Evolutionary conservation across 1,140 invertebrate species (phyloP), one percentile per base, ranked within the genome.

Genomic region (Helicoverpa zea): DNA sequence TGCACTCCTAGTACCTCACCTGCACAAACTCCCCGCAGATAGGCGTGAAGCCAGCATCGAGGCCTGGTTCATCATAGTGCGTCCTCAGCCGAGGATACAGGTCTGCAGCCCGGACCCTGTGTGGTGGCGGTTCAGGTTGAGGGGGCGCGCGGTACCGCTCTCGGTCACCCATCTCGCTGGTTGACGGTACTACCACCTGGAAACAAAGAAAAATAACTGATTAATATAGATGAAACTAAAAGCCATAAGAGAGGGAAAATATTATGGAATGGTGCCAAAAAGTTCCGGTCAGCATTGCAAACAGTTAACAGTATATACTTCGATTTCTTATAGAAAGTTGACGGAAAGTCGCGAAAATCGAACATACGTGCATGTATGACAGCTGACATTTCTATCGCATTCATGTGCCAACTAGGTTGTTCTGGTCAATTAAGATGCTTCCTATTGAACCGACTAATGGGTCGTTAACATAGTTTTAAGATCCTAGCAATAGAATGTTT

Each of bases 11-110:
- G 63, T 83, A 74, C 49, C 43, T 82, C 70, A 95, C 95, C 92
- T 95, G 93, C 23, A 95, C 89, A 52, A 94, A 95, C 84, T 95
- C 95, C 12, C 91, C 95, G 83, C 94, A 95, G 77, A 95, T 95
- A 9, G 94, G 92, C 63, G 89, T 83, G 89, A 95, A 95, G 49
- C 91, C 93, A 9, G 91, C 85, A 12, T 92, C 91, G n/a, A 95
- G 75, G 23, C 88, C 91, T 7, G 93, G 93, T 86, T 95, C 95
- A 81, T 95, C 95, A 84, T 90, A 90, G 77, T 95, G 91, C 43
- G 93, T 90, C 18, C 91, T 87, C 80, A 87, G 80, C 7, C 92
- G 91, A 51, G 95, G 94, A 86, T 92, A 95, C 11, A 95, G 87
- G 78, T 95, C 95, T 9, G 91, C 87, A 73, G 94, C 92, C 79